phyloP scores from a whole-genome alignment of 2,797 vertebrate species.

The Odontamblyopus rebecca region DNA sequence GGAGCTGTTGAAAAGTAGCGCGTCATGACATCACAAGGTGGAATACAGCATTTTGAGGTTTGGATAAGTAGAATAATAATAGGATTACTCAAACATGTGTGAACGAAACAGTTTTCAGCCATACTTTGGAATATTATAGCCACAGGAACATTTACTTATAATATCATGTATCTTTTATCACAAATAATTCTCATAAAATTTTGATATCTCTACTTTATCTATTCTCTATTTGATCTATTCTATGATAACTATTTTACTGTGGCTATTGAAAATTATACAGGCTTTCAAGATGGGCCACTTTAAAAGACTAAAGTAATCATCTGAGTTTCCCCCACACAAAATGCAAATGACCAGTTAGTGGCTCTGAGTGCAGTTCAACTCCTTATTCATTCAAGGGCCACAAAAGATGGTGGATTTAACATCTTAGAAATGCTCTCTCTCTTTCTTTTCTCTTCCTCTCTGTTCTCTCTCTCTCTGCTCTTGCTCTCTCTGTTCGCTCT shows the following conservation, averaged over 20 bases:
- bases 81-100: too few species aligned
- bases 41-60: too few species aligned
- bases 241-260: not conserved
- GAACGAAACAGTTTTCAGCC: too few species aligned
- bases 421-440: constrained; percentile 36
- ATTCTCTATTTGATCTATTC: not conserved
- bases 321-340: constrained; percentile 31
- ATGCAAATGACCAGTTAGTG: constrained; percentile 84
- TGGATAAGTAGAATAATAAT: too few species aligned
- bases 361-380: constrained; percentile 71
- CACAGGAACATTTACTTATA: too few species aligned
- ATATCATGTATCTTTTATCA: not conserved
- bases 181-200: not conserved
- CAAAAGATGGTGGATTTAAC: constrained; percentile 70
- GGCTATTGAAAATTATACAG: not conserved
- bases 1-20: too few species aligned
- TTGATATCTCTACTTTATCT: not conserved
- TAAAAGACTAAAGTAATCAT: constrained; percentile 9
- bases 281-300: constrained; percentile 4
- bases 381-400: constrained; percentile 75
- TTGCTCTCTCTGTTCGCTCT: too few species aligned
- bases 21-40: too few species aligned
- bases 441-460: constrained; percentile 17
- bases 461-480: not conserved
- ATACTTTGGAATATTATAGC: too few species aligned